Percentiles rank a stretch among this genome's conserved stretches.
Conservation (phyloP, 2,113 vertebrate genomes). For the Vimba vimba region DNA sequence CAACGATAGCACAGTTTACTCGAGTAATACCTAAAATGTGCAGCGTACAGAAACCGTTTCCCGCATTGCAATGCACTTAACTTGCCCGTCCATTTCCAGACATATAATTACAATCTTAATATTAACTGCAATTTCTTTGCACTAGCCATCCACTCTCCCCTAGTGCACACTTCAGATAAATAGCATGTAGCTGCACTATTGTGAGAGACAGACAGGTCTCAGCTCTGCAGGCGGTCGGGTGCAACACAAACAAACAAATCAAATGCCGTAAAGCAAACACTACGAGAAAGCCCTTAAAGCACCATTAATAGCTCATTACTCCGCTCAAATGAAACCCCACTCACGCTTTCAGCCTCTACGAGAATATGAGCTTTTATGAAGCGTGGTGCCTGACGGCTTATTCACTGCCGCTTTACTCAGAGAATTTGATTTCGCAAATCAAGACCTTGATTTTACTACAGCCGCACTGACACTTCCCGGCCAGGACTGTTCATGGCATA, state of each 20-base stretch:
- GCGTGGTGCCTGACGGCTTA: background rate
- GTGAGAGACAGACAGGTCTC: conserved; percentile 11
- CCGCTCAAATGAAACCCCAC: conserved; percentile 65
- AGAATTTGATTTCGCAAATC: conserved; percentile 35
- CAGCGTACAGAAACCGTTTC: background rate
- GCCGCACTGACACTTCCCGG: background rate
- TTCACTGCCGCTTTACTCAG: conserved; percentile 8
- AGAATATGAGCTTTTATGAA: conserved; percentile 41
- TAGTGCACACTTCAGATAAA: conserved; percentile 67
- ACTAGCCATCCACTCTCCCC: background rate
- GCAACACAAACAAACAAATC: conserved; percentile 78
- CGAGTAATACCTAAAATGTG: background rate
- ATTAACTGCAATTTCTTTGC: background rate
- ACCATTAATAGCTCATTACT: conserved; percentile 68
- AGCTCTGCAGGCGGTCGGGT: conserved; percentile 65
- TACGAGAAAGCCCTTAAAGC: conserved; percentile 61
- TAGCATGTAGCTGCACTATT: background rate
- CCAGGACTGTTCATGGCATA: background rate
- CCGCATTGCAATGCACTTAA: background rate
- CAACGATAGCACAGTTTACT: background rate
- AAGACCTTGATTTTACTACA: background rate
- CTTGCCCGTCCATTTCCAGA: background rate
- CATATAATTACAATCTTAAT: background rate
- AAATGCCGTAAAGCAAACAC: conserved; percentile 67
- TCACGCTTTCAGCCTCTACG: conserved; percentile 53